Percentiles rank a stretch among this genome's conserved stretches.
phyloP scores from a whole-genome alignment of 1,140 invertebrate genomes.

The Eciton burchellii region DNA sequence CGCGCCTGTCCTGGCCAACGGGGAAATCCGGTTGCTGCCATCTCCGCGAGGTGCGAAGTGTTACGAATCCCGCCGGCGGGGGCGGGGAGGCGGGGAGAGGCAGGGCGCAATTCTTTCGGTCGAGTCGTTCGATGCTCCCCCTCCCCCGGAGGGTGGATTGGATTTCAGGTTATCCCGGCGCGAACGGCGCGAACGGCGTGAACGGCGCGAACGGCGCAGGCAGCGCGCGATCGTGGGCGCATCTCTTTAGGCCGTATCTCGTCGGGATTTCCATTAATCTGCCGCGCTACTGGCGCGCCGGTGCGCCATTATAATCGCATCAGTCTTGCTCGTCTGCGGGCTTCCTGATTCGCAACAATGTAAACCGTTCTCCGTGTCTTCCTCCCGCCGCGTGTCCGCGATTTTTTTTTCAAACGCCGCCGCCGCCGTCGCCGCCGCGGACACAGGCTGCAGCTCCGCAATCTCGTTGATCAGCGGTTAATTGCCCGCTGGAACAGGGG shows the following conservation, averaged over 20 bases:
- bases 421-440: conserved; percentile 75
- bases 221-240: no score
- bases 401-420: conserved; percentile 72
- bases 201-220: no score
- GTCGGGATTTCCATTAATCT: conserved; percentile 49
- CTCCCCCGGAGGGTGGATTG: no score
- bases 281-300: conserved; percentile 15
- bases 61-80: no score
- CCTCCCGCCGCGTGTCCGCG: conserved; percentile 50
- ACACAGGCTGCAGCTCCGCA: conserved; percentile 74
- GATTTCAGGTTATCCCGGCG: no score
- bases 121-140: no score
- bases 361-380: conserved; percentile 38
- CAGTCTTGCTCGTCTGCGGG: conserved; percentile 42
- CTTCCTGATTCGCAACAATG: conserved; percentile 37
- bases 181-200: no score
- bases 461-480: conserved; percentile 65
- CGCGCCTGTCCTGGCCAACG: no score
- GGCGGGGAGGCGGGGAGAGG: no score
- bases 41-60: no score
- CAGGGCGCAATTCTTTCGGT: no score
- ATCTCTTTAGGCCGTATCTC: not conserved
- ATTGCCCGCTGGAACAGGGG: conserved; percentile 51
- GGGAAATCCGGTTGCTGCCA: no score
- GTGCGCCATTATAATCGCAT: conserved; percentile 50